Base-by-base conservation (phyloP, 2,888 invertebrate genomes). In the Leptopilina drosophilae region DNA sequence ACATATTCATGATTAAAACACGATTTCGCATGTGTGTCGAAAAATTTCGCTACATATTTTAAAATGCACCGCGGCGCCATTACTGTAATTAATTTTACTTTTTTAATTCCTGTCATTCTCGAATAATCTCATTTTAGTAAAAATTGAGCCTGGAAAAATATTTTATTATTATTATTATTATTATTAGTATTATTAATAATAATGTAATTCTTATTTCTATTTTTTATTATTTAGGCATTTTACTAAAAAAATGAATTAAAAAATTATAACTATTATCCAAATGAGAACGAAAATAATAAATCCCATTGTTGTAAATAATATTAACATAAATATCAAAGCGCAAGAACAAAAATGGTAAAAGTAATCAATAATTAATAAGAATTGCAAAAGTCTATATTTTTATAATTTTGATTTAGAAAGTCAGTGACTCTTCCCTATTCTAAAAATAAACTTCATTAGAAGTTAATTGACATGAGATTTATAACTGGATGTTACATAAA, bases 391-490 rank as follows among this genome's bases (percentile, higher is more conserved):
- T 15, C 15, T 15, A 59, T 59, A 59, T n/a, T 59, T 59, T n/a
- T 59, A 59, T 59, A 62, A 20, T 62, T 33, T 62, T 62, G 20
- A 62, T 15, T 62, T 62, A 62, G 62, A 62, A 20, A 62, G 62
- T 62, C 20, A 62, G 15, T 62, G 20, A 62, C 62, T 62, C 62
- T 62, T 62, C 62, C 62, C 20, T 62, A n/a, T 62, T 62, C 62
- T 62, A 62, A 62, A 62, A 62, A 62, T 62, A 62, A 62, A 62
- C 62, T 62, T 59, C 6, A 62, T 62, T 62, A 62, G 62, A 62
- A 62, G 62, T 62, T 8, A 62, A 62, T 62, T 62, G 62, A 62
- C 62, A 62, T 20, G 62, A 20, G 62, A 62, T 62, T 62, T 62
- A 62, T 62, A 62, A 8, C 62, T 62, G n/a, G 9, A 20, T 62